Evolutionary conservation across 2,797 vertebrate species (phyloP), one percentile per base, ranked within the genome.

Genomic region (Holocentrus rufus): DNA sequence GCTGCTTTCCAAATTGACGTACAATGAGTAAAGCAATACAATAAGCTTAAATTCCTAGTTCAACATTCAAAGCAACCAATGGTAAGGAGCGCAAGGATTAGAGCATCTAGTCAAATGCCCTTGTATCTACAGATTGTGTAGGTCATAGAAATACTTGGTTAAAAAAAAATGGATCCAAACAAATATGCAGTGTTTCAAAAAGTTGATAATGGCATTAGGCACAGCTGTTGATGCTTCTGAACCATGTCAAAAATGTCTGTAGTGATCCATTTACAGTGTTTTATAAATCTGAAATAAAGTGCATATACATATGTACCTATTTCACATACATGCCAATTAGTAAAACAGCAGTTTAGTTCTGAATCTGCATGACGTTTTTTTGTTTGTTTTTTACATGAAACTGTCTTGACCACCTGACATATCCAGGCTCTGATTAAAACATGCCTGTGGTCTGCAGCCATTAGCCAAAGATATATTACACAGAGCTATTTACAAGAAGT

Each of bases 401-500:
- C 57, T 62, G 39, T 20, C 61, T 72, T 72, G 22, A 60, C 31
- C 56, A 47, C 69, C 56, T 23, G 11, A 63, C 20, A 60, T 63
- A 15, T 15, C 18, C 42, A 36, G 5, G 30, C 15, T 61, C 6
- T 31, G 31, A 76, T 30, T n/a, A 55, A 74, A 73, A n/a, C 50
- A 34, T 59, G 53, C 50, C 13, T 66, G 18, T 30, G 56, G 78
- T 69, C n/a, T 72, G 65, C 59, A 17, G 60, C 25, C 50, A 67
- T 54, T 55, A 57, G 71, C 63, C 53, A 56, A 39, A 59, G 65
- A 50, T 65, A 65, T 49, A 66, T 49, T 22, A 59, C 36, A 44
- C 34, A 61, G 59, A 74, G 49, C 50, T 49, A 47, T n/a, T 27
- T 61, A 18, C 60, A 72, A 10, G 83, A 15, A 76, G 50, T 52